Percentiles rank a stretch among this genome's conserved stretches.
phyloP scores from a whole-genome alignment of 1,140 invertebrate species.

The Drosophila kurseongensis region DNA sequence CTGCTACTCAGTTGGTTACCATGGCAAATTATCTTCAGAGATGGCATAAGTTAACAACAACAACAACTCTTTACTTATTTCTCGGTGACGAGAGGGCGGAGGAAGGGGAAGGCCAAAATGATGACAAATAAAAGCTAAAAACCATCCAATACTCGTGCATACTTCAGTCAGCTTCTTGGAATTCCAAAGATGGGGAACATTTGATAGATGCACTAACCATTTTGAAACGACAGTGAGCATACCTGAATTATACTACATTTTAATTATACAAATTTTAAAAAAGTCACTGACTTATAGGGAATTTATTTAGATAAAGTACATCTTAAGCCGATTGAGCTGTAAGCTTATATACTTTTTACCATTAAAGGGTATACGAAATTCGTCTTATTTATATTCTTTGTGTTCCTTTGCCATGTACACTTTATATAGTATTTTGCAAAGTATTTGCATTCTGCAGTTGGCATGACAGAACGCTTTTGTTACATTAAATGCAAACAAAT shows the following conservation, averaged over 20 bases:
- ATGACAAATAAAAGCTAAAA: conserved; percentile 71
- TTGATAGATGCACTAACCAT: conserved; percentile 11
- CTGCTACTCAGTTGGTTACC: conserved; percentile 67
- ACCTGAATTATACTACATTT: not conserved
- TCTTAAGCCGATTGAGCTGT: too few relatives aligned
- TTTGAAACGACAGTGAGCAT: not conserved
- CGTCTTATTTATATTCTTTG: not conserved
- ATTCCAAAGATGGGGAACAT: conserved; percentile 17
- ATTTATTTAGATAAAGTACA: not conserved
- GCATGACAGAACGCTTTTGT: conserved; percentile 47
- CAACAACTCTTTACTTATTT: conserved; percentile 60
- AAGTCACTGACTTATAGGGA: not conserved
- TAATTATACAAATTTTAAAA: not conserved
- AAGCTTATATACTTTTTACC: too few relatives aligned
- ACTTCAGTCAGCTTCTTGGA: conserved; percentile 26
- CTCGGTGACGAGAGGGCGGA: conserved; percentile 8
- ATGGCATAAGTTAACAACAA: conserved; percentile 76
- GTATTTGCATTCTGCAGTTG: conserved; percentile 51
- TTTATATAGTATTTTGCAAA: conserved; percentile 26
- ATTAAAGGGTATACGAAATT: conserved; percentile 5
- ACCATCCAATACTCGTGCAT: conserved; percentile 38
- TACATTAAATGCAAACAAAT: conserved; percentile 43
- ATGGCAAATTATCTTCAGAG: conserved; percentile 79
- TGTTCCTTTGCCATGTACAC: not conserved
- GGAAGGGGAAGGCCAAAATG: conserved; percentile 16